Evolutionary conservation across 2,888 invertebrate species (phyloP), one percentile per base, ranked within the genome.

Genomic region (Anthoptus insignis): DNA sequence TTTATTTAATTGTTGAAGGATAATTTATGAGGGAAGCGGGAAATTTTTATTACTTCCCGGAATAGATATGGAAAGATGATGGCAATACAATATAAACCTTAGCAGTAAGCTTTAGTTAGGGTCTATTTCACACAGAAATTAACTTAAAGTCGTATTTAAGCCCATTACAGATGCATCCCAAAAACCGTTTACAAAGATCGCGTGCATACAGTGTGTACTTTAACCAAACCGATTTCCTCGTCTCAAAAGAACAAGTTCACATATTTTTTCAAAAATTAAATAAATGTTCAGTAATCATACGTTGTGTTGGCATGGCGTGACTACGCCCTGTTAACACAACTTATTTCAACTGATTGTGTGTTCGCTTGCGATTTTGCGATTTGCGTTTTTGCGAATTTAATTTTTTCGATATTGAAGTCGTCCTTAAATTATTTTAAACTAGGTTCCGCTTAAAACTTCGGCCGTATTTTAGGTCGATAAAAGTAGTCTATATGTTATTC

Each of bases 211-310:
- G 80, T 88, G 87, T 88, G 83, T 86, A 87, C 81, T 87, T 88
- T 82, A n/a, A 80, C 80, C 81, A 80, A 81, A 81, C 81, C 77
- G 80, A 84, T 81, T 81, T 78, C 77, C 75, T 78, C 77, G 76
- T 77, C 74, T 77, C 69, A 66, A 71, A 68, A 70, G 71, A 80
- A 81, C 80, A 73, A 73, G 76, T 76, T 77, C 73, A 78, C 72
- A 76, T 76, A 76, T 78, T 79, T 81, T 78, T 81, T 78, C 75
- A 81, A 84, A 88, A 89, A 89, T 91, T 90, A 91, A 90, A 89
- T 90, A 90, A 89, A 90, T 87, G 86, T 84, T 77, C 80, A 80
- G 83, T 91, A 92, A 92, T 92, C 87, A 92, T 81, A 92, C 76
- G 87, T 80, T 88, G 80, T 77, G 72, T 70, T 73, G 70, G 82